Conservation (phyloP, 1,140 invertebrate genomes). For the Dreissena rostriformis region DNA sequence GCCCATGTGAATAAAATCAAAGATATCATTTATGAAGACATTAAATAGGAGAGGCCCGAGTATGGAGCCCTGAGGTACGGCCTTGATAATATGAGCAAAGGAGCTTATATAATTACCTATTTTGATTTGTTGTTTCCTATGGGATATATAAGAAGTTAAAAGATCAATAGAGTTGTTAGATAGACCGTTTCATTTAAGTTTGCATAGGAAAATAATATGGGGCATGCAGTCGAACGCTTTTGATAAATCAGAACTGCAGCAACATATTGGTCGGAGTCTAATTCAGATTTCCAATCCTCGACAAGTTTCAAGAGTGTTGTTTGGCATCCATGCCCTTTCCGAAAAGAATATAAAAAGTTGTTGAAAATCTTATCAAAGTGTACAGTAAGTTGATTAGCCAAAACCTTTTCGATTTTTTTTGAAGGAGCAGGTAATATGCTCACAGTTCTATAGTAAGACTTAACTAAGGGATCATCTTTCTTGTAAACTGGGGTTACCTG, state of each 20-base stretch:
- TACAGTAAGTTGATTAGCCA: conserved; percentile 1
- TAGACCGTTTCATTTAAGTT: conserved; percentile 5
- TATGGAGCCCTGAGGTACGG: conserved; percentile 39
- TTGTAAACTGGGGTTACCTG: conserved; percentile 37
- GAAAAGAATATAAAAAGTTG: too few relatives aligned
- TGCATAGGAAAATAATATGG: conserved; percentile 5
- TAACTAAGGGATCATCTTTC: conserved; percentile 23
- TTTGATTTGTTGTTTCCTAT: conserved; percentile 34
- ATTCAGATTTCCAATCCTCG: too few relatives aligned
- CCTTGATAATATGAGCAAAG: conserved; percentile 13
- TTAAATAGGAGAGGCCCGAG: conserved; percentile 32
- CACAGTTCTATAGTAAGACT: conserved; percentile 19
- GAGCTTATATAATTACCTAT: background rate
- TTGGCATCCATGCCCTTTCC: too few relatives aligned
- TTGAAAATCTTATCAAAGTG: conserved; percentile 24
- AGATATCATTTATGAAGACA: conserved; percentile 42
- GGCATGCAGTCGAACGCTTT: conserved; percentile 24
- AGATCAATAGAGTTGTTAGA: conserved; percentile 1
- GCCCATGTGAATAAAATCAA: conserved; percentile 26
- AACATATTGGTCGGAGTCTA: background rate
- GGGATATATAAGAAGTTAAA: conserved; percentile 18
- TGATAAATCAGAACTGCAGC: conserved; percentile 13
- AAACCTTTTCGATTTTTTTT: background rate
- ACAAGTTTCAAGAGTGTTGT: too few relatives aligned
- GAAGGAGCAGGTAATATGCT: conserved; percentile 33